phyloP scores from a whole-genome alignment of 2,888 invertebrate species.

The Galerucella pusilla region DNA sequence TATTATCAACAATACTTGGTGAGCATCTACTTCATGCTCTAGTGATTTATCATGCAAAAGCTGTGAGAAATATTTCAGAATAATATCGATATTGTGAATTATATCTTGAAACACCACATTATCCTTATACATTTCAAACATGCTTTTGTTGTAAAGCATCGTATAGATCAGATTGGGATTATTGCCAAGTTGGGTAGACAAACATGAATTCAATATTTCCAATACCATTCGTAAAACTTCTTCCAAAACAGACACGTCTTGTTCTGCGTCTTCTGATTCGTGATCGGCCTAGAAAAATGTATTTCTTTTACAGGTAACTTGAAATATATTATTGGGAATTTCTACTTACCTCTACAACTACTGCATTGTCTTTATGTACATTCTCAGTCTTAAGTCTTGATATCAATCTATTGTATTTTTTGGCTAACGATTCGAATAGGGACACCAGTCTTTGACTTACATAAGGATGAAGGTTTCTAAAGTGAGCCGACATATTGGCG shows the following conservation, averaged over 20 bases:
- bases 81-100: conserved; percentile 94
- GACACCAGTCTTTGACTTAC: conserved; percentile 95
- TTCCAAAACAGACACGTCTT: conserved; percentile 78
- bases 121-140: conserved; percentile 87
- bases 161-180: conserved; percentile 96
- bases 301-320: too few species aligned
- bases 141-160: conserved; percentile 89
- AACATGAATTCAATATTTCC: conserved; percentile 96
- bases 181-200: conserved; percentile 87
- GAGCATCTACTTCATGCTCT: conserved; percentile 80
- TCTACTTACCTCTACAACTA: conserved; percentile 51
- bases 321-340: too few species aligned
- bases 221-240: conserved; percentile 96
- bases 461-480: conserved; percentile 92
- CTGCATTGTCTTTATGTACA: conserved; percentile 47
- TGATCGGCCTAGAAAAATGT: conserved; percentile 20
- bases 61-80: conserved; percentile 78
- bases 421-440: conserved; percentile 90
- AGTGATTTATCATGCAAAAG: conserved; percentile 71
- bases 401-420: conserved; percentile 79
- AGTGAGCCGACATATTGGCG: conserved; percentile 97
- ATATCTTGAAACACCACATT: conserved; percentile 93
- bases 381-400: conserved; percentile 55
- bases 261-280: conserved; percentile 69
- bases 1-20: conserved; percentile 88